Evolutionary conservation across 2,888 invertebrate genomes (phyloP).

Genomic region (Sarcophaga variegata): DNA sequence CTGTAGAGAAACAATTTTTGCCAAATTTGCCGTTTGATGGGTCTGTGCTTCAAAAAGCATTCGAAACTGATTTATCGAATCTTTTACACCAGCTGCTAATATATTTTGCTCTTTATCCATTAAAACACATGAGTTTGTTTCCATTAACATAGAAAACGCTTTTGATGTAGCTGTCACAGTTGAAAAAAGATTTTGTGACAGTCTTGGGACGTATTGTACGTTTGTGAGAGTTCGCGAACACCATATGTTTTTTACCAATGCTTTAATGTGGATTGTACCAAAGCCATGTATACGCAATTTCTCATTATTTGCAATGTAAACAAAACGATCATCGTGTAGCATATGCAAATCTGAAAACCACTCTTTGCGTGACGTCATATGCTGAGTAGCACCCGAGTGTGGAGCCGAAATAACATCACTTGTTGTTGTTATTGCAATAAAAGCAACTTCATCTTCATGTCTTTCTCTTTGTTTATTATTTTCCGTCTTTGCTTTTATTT

Average conservation of each 20-base stretch:
- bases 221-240: slow-evolving; percentile 41
- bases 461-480: slow-evolving; percentile 36
- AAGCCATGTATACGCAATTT: slow-evolving; percentile 43
- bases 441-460: slow-evolving; percentile 47
- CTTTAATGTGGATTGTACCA: slow-evolving; percentile 52
- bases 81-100: slow-evolving; percentile 39
- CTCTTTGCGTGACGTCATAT: slow-evolving; percentile 60
- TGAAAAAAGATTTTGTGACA: slow-evolving; percentile 68
- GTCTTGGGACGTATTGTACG: slow-evolving; percentile 66
- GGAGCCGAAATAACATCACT: slow-evolving; percentile 11
- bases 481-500: slow-evolving; percentile 29
- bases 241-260: slow-evolving; percentile 52
- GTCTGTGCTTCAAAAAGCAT: slow-evolving; percentile 36
- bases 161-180: slow-evolving; percentile 31
- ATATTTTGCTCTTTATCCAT: slow-evolving; percentile 27
- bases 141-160: slow-evolving; percentile 41
- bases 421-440: slow-evolving; percentile 32
- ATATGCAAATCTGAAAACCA: slow-evolving; percentile 57
- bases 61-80: slow-evolving; percentile 45
- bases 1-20: slow-evolving; percentile 40
- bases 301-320: slow-evolving; percentile 55
- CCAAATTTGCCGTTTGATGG: slow-evolving; percentile 30
- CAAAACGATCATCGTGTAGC: slow-evolving; percentile 27
- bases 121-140: slow-evolving; percentile 29
- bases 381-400: slow-evolving; percentile 53